These are phyloP conservation scores for Brenthis daphne DNA, from an alignment of 2,888 invertebrate genomes.

Conservation along the genomic window DNA sequence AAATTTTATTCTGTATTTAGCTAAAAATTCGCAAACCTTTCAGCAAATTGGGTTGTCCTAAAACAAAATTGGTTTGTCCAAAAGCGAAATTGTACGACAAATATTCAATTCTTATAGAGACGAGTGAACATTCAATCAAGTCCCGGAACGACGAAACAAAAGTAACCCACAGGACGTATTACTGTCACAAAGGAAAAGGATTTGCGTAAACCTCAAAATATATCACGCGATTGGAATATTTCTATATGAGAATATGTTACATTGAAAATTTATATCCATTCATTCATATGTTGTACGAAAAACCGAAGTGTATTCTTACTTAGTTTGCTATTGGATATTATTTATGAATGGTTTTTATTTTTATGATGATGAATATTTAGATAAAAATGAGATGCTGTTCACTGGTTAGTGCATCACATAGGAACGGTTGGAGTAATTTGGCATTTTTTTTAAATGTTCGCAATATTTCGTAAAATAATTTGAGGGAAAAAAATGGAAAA, in stretches of 20 bases:
- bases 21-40: too few species aligned
- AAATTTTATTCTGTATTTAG: too few species aligned
- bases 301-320: constrained; percentile 24
- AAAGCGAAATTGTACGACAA: constrained; percentile 29
- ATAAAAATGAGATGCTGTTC: too few species aligned
- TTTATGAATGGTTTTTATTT: not conserved
- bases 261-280: constrained; percentile 47
- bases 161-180: constrained; percentile 50
- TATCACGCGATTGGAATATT: constrained; percentile 43
- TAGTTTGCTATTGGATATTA: not conserved
- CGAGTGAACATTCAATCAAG: constrained; percentile 37
- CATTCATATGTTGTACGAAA: constrained; percentile 37
- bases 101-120: constrained; percentile 39
- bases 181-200: constrained; percentile 47
- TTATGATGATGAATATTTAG: too few species aligned
- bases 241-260: constrained; percentile 48
- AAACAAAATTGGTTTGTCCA: constrained; percentile 17
- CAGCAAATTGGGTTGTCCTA: constrained; percentile 10
- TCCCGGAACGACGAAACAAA: constrained; percentile 47
- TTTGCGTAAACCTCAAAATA: constrained; percentile 50
- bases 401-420: too few species aligned
- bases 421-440: too few species aligned
- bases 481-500: too few species aligned
- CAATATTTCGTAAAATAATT: too few species aligned
- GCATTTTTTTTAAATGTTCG: too few species aligned